A percentile compares a stretch with the other conserved stretches of the same genome.
These are phyloP conservation scores for Cotesia vestalis DNA, from an alignment of 1,140 invertebrate species.

Conservation along the genomic window DNA sequence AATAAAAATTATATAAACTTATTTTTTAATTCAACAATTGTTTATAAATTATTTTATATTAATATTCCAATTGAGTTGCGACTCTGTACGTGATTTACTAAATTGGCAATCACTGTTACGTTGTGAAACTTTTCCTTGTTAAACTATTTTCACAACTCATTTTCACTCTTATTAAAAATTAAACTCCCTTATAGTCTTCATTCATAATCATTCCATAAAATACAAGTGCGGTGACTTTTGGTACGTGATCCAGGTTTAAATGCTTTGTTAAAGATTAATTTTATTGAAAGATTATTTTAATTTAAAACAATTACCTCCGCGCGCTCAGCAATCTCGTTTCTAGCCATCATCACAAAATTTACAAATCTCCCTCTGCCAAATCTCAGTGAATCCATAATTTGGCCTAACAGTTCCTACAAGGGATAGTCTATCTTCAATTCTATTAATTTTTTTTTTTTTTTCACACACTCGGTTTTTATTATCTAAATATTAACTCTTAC, in stretches of 20 bases:
- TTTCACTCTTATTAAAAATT: neutral
- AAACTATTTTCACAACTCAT: conserved; percentile 1
- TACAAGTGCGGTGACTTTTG: too few relatives aligned
- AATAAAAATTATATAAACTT: conserved; percentile 4
- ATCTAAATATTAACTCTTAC: conserved; percentile 2
- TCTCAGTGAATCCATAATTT: conserved; percentile 57
- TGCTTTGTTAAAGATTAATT: neutral
- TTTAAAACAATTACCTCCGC: conserved; percentile 56
- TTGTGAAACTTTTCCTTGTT: conserved; percentile 22
- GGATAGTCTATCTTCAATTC: conserved; percentile 32
- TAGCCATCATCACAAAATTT: conserved; percentile 57
- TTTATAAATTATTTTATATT: neutral
- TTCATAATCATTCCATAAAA: too few relatives aligned
- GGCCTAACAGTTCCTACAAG: conserved; percentile 61
- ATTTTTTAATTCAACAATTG: conserved; percentile 5
- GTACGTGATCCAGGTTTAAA: neutral
- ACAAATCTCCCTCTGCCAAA: conserved; percentile 60
- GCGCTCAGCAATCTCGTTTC: conserved; percentile 57
- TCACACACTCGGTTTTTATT: neutral
- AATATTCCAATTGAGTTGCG: too few relatives aligned
- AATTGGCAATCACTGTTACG: too few relatives aligned
- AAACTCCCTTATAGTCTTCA: neutral
- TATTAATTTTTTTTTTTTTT: neutral
- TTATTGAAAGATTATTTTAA: conserved; percentile 4
- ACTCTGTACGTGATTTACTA: too few relatives aligned